Conservation (phyloP, 2,113 vertebrate genomes). For the Fregata magnificens region DNA sequence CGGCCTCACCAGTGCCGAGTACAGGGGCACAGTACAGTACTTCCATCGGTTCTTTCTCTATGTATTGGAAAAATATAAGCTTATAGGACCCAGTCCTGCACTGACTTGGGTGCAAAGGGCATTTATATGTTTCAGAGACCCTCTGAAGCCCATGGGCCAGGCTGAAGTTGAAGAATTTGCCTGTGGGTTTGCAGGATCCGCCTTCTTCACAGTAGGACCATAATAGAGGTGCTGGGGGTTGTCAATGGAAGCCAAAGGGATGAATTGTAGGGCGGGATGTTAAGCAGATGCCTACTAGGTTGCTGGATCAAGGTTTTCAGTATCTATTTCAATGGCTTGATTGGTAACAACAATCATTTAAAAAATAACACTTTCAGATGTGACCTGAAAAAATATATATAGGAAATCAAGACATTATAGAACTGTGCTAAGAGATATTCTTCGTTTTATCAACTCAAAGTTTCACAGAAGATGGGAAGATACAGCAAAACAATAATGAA, state of each 20-base stretch:
- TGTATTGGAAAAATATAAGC: background rate
- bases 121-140: background rate
- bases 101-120: background rate
- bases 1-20: too few species aligned
- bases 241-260: background rate
- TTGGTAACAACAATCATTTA: background rate
- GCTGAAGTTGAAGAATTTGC: background rate
- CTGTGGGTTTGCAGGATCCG: background rate
- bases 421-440: background rate
- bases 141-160: background rate
- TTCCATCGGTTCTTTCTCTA: background rate
- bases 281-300: background rate
- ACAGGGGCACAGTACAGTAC: too few species aligned
- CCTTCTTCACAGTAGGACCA: background rate
- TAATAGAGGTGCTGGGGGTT: background rate
- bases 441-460: background rate
- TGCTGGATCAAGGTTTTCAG: background rate
- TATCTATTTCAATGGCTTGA: background rate
- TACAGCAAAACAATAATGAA: background rate
- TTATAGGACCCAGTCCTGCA: background rate
- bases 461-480: background rate
- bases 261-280: background rate
- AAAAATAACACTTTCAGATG: background rate
- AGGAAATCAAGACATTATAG: background rate
- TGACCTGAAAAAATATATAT: background rate